Conservation (phyloP, 2,113 vertebrate genomes). For the Pipa parva region DNA sequence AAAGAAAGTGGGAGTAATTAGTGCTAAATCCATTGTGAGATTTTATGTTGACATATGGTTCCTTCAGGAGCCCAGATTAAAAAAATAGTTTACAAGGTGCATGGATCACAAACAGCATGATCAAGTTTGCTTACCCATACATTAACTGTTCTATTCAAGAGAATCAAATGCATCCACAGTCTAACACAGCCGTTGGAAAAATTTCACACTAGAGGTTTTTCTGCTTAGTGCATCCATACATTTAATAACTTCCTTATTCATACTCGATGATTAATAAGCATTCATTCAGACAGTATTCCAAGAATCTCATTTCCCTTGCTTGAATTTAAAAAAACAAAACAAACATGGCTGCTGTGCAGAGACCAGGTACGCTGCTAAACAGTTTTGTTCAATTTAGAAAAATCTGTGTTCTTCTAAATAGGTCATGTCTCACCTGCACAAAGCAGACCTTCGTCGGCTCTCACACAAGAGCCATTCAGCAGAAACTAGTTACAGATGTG, state of each 20-base stretch:
- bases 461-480: constrained; percentile 33
- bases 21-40: not conserved
- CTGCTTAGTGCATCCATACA: constrained; percentile 11
- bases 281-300: no score
- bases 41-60: not conserved
- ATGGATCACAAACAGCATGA: no score
- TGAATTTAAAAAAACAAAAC: no score
- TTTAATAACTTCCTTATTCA: constrained; percentile 1
- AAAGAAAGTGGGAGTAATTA: not conserved
- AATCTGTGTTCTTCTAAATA: not conserved
- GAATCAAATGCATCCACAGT: no score
- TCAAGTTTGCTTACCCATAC: no score
- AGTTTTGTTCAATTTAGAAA: constrained; percentile 2
- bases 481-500: constrained; percentile 40
- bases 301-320: no score
- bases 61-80: no score
- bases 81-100: no score
- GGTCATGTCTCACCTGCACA: constrained; percentile 32
- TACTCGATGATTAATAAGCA: not conserved
- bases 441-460: constrained; percentile 19
- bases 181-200: no score
- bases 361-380: not conserved
- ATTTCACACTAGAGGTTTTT: no score
- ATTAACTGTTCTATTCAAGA: no score
- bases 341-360: not conserved